Evolutionary conservation across 2,113 vertebrate genomes (phyloP).

Genomic region (crab-eating macaque (Macaca fascicularis)): T2T-MFA8v1.1 NC_088394.1:56777501-56778000

Average conservation of each 20-base stretch:
- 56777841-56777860: background rate
- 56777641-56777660: background rate
- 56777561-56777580: background rate
- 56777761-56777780: background rate
- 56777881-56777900: background rate
- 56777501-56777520: background rate
- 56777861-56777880: background rate
- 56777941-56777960: background rate
- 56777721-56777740: background rate
- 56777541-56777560: background rate
- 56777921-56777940: background rate
- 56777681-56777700: background rate
- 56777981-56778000: background rate
- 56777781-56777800: background rate
- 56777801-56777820: background rate
- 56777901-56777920: background rate
- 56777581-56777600: background rate
- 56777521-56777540: background rate
- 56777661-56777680: background rate
- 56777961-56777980: background rate
- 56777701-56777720: background rate
- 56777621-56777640: background rate
- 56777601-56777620: background rate
- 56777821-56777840: background rate
- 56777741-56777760: background rate